Evolutionary conservation across 1,140 invertebrate species (phyloP).

Genomic region (Brachionus paranguensis): DNA sequence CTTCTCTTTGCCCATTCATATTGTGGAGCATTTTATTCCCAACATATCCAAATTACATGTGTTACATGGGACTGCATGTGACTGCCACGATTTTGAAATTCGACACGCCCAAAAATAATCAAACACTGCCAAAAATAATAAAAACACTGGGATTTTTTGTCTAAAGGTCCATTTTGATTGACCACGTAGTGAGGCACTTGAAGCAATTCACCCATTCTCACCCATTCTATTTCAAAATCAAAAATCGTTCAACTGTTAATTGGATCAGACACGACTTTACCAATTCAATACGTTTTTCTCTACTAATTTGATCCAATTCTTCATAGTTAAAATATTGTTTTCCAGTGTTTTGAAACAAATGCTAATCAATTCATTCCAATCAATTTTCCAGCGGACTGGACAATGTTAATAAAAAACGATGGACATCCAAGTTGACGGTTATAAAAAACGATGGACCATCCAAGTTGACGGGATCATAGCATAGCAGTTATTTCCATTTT

Average conservation of each 20-base stretch:
- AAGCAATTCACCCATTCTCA: background rate
- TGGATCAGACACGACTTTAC: background rate
- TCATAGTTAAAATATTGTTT: too few species aligned
- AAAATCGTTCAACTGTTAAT: background rate
- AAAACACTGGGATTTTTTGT: too few species aligned
- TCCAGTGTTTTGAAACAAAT: background rate
- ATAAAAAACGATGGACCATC: background rate
- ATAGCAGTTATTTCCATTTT: background rate
- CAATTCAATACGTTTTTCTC: background rate
- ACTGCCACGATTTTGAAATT: background rate
- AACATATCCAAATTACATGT: too few species aligned
- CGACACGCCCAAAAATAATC: conserved; percentile 3
- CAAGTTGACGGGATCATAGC: background rate
- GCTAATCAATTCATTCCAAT: background rate
- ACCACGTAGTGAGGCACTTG: background rate
- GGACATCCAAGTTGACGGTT: background rate
- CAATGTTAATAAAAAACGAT: background rate
- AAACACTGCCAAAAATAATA: too few species aligned
- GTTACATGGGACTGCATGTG: too few species aligned
- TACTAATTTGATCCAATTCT: background rate
- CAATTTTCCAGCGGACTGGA: background rate
- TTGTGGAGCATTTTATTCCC: too few species aligned
- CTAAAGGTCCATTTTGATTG: background rate
- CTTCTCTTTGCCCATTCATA: too few species aligned
- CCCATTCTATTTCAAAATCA: conserved; percentile 1